phyloP scores from a whole-genome alignment of 35 echinoderm and acorn worm genomes.

The Heliocidaris tuberculata region DNA sequence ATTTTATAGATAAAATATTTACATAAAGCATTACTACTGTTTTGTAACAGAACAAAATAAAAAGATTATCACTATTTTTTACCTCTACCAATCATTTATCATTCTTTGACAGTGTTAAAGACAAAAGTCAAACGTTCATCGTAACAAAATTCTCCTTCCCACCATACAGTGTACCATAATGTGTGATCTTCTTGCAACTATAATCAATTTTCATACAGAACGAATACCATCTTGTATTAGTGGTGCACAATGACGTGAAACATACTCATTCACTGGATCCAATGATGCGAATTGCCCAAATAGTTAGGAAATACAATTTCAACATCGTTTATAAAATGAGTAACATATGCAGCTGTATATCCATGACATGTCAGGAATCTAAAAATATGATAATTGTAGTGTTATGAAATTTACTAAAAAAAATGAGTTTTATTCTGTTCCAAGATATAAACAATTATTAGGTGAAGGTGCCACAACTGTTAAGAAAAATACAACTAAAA shows the following conservation, averaged over 20 bases:
- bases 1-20: no score
- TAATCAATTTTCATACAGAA: background rate
- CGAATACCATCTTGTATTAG: background rate
- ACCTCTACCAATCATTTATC: no score
- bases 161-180: background rate
- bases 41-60: no score
- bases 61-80: no score
- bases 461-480: background rate
- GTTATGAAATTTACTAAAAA: background rate
- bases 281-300: background rate
- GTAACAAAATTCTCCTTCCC: background rate
- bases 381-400: background rate
- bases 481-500: no score
- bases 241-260: background rate
- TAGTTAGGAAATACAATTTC: background rate
- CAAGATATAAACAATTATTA: background rate
- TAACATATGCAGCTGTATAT: background rate
- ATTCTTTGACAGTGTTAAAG: no score
- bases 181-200: background rate
- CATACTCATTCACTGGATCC: background rate
- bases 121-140: background rate
- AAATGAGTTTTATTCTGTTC: background rate
- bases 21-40: no score
- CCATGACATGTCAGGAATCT: background rate
- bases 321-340: background rate